phyloP scores from a whole-genome alignment of 1,140 invertebrate species.

The Fragariocoptes setiger region DNA sequence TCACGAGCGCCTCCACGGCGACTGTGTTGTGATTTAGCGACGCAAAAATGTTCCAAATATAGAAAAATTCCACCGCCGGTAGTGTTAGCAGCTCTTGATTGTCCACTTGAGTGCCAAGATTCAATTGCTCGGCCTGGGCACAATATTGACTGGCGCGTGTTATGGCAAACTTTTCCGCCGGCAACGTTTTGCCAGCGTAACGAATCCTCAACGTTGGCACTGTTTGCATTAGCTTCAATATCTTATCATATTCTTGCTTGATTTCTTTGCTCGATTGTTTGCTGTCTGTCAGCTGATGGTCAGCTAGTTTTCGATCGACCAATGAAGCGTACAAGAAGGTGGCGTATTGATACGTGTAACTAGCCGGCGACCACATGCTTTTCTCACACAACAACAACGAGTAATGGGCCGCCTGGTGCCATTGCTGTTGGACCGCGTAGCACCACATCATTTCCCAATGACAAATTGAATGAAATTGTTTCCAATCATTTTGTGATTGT shows the following conservation, averaged over 20 bases:
- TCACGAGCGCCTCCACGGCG: constrained; percentile 32
- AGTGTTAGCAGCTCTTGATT: neutral
- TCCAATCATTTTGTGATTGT: constrained; percentile 50
- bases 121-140: constrained; percentile 32
- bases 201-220: constrained; percentile 48
- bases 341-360: constrained; percentile 63
- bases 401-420: constrained; percentile 35
- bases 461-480: constrained; percentile 73
- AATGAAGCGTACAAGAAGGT: constrained; percentile 31
- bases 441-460: constrained; percentile 86
- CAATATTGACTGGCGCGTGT: constrained; percentile 46
- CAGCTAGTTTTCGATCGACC: constrained; percentile 18
- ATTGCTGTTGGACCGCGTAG: constrained; percentile 29
- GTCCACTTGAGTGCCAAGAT: neutral
- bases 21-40: constrained; percentile 36
- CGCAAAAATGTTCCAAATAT: constrained; percentile 71
- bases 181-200: constrained; percentile 77
- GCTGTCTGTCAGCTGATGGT: constrained; percentile 17
- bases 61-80: constrained; percentile 35
- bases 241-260: neutral
- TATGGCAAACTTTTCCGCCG: constrained; percentile 78
- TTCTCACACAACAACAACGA: constrained; percentile 34
- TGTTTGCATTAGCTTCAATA: constrained; percentile 15
- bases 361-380: constrained; percentile 62
- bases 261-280: neutral